phyloP scores from a whole-genome alignment of 2,113 vertebrate genomes.

The Python bivittatus region DNA sequence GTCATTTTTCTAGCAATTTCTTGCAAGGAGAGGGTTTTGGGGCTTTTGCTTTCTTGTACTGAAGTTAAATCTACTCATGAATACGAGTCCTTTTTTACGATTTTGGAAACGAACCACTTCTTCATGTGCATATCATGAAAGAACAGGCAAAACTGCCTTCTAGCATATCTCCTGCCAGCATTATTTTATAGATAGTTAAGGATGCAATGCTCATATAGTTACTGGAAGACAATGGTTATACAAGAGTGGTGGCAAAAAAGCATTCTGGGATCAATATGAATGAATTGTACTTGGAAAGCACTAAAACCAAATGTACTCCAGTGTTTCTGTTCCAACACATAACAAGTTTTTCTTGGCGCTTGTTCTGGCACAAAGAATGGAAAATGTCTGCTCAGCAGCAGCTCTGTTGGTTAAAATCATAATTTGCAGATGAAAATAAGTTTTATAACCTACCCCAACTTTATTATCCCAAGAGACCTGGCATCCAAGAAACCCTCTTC shows the following conservation, averaged over 20 bases:
- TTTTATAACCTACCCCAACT: background rate
- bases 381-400: background rate
- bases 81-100: background rate
- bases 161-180: background rate
- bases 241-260: background rate
- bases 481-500: background rate
- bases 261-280: background rate
- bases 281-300: background rate
- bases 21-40: background rate
- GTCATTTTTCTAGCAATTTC: background rate
- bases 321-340: background rate
- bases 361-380: background rate
- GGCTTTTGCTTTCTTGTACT: background rate
- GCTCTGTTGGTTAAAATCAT: background rate
- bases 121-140: background rate
- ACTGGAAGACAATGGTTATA: background rate
- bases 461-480: background rate
- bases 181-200: background rate
- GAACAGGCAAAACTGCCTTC: background rate
- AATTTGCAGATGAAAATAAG: background rate
- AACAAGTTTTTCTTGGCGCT: background rate
- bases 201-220: background rate
- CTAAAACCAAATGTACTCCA: background rate
- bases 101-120: background rate
- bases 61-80: background rate